phyloP scores from a whole-genome alignment of 1,140 invertebrate species.

The Pygmarrhopalites habei region DNA sequence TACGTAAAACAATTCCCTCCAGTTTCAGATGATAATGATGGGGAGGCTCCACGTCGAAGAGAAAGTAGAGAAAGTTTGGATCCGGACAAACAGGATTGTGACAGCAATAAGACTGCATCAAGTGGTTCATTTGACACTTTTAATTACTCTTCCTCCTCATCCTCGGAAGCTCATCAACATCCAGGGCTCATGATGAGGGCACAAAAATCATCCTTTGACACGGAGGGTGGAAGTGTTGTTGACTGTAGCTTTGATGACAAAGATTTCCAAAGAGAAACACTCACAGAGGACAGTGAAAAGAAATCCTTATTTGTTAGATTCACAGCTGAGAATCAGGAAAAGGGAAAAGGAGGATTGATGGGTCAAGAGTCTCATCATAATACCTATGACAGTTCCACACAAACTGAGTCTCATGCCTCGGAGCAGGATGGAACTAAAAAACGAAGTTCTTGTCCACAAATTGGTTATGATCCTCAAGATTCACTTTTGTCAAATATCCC shows the following conservation, averaged over 20 bases:
- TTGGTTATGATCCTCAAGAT: background rate
- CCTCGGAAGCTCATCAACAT: background rate
- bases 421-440: background rate
- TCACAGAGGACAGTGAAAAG: background rate
- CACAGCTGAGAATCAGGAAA: background rate
- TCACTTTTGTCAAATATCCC: background rate
- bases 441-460: conserved; percentile 4
- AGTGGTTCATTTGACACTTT: background rate
- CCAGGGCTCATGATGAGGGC: no score
- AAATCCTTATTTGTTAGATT: no score
- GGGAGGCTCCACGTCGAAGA: conserved; percentile 28
- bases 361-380: no score
- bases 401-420: conserved; percentile 22
- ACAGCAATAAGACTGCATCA: background rate
- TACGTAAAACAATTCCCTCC: conserved; percentile 39
- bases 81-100: conserved; percentile 10
- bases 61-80: conserved; percentile 20
- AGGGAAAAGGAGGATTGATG: no score
- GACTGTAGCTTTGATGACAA: background rate
- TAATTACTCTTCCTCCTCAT: conserved; percentile 13
- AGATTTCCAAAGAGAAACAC: no score
- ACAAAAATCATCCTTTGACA: background rate
- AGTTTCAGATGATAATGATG: conserved; percentile 36
- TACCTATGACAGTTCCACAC: conserved; percentile 20
- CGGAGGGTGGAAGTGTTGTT: background rate